Base-by-base conservation (phyloP, 1,140 invertebrate species). In the Campoletis sonorensis region DNA sequence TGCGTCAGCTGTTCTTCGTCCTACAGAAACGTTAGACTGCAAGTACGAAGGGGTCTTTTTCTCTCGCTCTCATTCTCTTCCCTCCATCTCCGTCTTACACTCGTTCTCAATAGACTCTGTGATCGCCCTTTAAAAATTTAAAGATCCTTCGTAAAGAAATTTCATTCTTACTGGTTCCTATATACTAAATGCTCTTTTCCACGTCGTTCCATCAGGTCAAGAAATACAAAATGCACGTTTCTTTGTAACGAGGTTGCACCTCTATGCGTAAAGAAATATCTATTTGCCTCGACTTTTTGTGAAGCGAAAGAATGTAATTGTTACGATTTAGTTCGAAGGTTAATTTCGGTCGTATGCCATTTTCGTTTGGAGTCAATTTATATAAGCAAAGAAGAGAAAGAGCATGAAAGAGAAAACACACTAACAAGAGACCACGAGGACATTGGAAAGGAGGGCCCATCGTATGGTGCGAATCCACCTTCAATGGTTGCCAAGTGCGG, bases 41-140 rank as follows among this genome's bases (percentile, higher is more conserved):
- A 54, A 54, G 51, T 54, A 54, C 51, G 51, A n/a, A 5, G 51
- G n/a, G 51, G n/a, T n/a, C 18, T 54, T 11, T 18, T 54, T 21
- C 1, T 54, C 51, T 54, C 51, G 40, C 40, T 54, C 51, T 51
- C 49, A 51, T 18, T 51, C 11, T 51, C n/a, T n/a, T n/a, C 49
- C 13, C 49, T 18, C 3, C 51, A n/a, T 54, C 51, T 54, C 51
- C 11, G 18, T 54, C 51, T 54, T 21, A 11, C 51, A 15, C 51
- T 54, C 51, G 16, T 54, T 21, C 18, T 54, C 51, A 54, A 54
- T 54, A 54, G 51, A 54, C 51, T 54, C 51, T 8, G 49, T 10
- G 27, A 30, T n/a, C 51, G 80, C 85, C 84, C 83, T 83, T 89
- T 89, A 89, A 89, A 89, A 89, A 76, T 89, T 89, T 89, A 89